Evolutionary conservation across 1,140 invertebrate species (phyloP).

Genomic region (Stenopsyche tienmushanensis): DNA sequence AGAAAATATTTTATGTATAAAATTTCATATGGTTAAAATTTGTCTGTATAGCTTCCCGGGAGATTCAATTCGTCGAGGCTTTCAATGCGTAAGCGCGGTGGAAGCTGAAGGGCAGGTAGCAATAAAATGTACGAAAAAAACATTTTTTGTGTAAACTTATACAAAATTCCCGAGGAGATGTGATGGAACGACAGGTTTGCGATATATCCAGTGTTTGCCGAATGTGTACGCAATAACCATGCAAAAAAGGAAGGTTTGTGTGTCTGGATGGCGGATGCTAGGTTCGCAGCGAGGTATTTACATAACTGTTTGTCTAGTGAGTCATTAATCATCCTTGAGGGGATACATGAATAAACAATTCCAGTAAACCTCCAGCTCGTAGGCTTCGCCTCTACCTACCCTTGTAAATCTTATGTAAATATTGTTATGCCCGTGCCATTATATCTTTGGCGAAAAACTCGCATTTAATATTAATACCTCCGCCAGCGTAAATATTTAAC

Average conservation of each 20-base stretch:
- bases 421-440: slow-evolving; percentile 27
- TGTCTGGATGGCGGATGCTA: too few species aligned
- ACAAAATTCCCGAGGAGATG: background rate
- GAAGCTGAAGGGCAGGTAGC: too few species aligned
- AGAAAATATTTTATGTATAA: too few species aligned
- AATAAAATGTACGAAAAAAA: too few species aligned
- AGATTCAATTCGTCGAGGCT: too few species aligned
- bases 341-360: slow-evolving; percentile 39
- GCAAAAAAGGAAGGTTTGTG: too few species aligned
- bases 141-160: too few species aligned
- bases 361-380: slow-evolving; percentile 14
- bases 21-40: too few species aligned
- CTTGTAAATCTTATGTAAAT: slow-evolving; percentile 28
- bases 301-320: slow-evolving; percentile 36
- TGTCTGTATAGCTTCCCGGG: too few species aligned
- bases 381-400: slow-evolving; percentile 7
- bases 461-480: slow-evolving; percentile 23
- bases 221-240: background rate
- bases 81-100: too few species aligned
- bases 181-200: background rate
- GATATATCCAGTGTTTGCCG: background rate
- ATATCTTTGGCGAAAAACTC: slow-evolving; percentile 27
- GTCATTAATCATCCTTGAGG: slow-evolving; percentile 36
- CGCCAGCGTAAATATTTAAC: slow-evolving; percentile 26
- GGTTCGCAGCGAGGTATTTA: slow-evolving; percentile 28